Base-by-base conservation (phyloP, 2,113 vertebrate species). In the Hippolais icterina region DNA sequence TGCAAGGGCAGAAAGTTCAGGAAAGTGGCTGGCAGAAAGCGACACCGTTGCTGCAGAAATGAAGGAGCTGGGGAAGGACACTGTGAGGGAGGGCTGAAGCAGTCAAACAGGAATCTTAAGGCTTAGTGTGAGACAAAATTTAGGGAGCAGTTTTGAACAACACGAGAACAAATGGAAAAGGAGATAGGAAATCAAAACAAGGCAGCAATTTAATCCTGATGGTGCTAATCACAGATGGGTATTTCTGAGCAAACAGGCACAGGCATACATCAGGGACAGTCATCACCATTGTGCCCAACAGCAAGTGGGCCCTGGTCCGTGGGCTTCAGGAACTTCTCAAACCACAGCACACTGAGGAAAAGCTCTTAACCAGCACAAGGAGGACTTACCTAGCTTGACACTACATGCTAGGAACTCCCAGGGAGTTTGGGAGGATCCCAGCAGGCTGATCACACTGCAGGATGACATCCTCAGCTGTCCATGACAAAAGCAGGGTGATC, bases 201-300 rank as follows among this genome's bases (percentile, higher is more conserved):
- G 64, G 29, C n/a, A 82, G 50, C 41, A 71, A 13, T 66, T 20
- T 7, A 53, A 23, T 42, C 54, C 14, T 70, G 74, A 22, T 12
- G 27, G 49, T 37, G 85, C 53, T 44, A 69, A 72, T 20, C 54
- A 44, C 9, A 56, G 61, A 21, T 0, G 5, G 42, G 0, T 46
- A 70, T 50, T 91, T 66, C 54, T 25, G 42, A 74, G 53, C 60
- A 70, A 90, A 19, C 0, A 75, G 25, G 19, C 33, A 68, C 18
- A 22, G 66, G 35, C 50, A 59, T 17, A 12, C 6, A 10, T 22
- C 22, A 37, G 44, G 20, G 53, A 46, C 59, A 78, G 59, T 83
- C 75, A 27, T 25, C 28, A 41, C 1, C 3, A 19, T 1, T 3
- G 1, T 31, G 63, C 35, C 15, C 54, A 7, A 5, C 8, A 46